A percentile compares a stretch with the other conserved stretches of the same genome.
These are phyloP conservation scores for Eupithecia abbreviata DNA, from an alignment of 2,888 invertebrate species.

Conservation along the genomic window DNA sequence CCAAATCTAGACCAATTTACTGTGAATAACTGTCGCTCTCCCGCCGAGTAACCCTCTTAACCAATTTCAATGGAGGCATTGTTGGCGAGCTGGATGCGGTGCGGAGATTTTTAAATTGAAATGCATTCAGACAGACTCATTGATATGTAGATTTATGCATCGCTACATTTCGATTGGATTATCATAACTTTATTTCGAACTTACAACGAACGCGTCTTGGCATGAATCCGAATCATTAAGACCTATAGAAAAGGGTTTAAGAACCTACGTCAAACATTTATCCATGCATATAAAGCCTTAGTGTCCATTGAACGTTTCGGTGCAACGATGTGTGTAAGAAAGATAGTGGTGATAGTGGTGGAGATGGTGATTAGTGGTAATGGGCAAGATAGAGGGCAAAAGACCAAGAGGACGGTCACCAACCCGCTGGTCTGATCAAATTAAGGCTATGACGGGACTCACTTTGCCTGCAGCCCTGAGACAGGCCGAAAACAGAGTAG, in stretches of 20 bases:
- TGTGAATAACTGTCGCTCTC: conserved; percentile 57
- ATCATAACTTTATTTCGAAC: conserved; percentile 35
- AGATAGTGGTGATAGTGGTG: no score
- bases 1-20: conserved; percentile 65
- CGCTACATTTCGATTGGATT: conserved; percentile 49
- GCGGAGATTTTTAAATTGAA: conserved; percentile 62
- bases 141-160: conserved; percentile 60
- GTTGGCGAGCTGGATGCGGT: conserved; percentile 49
- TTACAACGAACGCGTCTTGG: conserved; percentile 32
- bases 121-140: conserved; percentile 54
- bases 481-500: no score
- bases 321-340: conserved; percentile 22
- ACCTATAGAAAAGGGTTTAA: conserved; percentile 8
- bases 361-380: no score
- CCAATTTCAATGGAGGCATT: conserved; percentile 58
- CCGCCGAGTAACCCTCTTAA: conserved; percentile 54
- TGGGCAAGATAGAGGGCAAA: no score
- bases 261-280: conserved; percentile 5
- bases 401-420: no score
- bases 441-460: no score
- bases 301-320: conserved; percentile 2
- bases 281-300: not conserved
- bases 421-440: no score
- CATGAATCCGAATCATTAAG: conserved; percentile 32
- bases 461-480: no score